These are phyloP conservation scores for Drosophila prostipennis DNA, from an alignment of 2,888 invertebrate genomes.

Conservation along the genomic window DNA sequence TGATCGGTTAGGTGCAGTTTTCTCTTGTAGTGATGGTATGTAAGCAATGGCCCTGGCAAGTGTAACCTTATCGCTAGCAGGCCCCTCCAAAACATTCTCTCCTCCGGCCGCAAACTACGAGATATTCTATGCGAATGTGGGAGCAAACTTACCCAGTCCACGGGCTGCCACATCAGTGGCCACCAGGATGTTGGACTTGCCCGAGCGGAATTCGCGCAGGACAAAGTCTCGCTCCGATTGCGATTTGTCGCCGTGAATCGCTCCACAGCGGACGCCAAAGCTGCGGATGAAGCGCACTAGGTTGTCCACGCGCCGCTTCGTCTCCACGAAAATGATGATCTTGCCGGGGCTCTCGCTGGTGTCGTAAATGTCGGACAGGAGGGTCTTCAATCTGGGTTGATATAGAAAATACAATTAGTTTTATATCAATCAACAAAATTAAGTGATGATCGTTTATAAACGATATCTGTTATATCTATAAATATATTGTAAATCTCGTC, in stretches of 20 bases:
- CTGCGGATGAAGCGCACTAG: constrained; percentile 92
- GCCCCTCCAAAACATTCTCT: constrained; percentile 9
- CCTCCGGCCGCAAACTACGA: constrained; percentile 13
- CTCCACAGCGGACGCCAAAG: constrained; percentile 92
- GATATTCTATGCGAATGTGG: constrained; percentile 1
- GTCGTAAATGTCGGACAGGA: constrained; percentile 90
- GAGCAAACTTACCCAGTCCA: constrained; percentile 92
- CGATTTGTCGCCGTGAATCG: constrained; percentile 98
- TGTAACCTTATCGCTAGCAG: constrained; percentile 17
- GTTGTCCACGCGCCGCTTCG: constrained; percentile 97
- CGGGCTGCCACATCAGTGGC: constrained; percentile 99
- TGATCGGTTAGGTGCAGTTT: constrained; percentile 25
- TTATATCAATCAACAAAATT: too few relatives aligned
- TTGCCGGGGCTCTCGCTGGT: constrained; percentile 91
- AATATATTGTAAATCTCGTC: too few relatives aligned
- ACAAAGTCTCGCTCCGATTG: constrained; percentile 98
- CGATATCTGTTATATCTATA: too few relatives aligned
- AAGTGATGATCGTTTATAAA: too few relatives aligned
- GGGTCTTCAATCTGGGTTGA: constrained; percentile 75
- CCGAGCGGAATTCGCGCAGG: constrained; percentile 94
- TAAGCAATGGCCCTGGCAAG: constrained; percentile 36
- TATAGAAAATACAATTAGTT: not conserved
- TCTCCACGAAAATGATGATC: constrained; percentile 97
- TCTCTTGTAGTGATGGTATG: constrained; percentile 13
- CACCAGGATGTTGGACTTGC: constrained; percentile 94